phyloP scores from a whole-genome alignment of 2,888 invertebrate species.

The Troides helena region DNA sequence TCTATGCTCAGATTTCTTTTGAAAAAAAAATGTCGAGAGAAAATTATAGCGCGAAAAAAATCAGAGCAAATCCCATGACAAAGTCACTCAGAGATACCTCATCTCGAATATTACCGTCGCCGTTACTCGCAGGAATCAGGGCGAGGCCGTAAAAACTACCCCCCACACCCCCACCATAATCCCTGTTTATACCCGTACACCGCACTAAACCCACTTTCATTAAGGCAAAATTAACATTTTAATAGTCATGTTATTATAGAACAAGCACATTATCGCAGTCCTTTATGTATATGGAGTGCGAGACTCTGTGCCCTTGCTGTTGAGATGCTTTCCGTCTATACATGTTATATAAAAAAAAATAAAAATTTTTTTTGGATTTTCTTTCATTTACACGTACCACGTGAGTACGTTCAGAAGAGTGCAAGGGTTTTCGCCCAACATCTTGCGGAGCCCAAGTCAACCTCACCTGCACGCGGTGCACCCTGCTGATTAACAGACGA shows the following conservation, averaged over 20 bases:
- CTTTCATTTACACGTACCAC: too few relatives aligned
- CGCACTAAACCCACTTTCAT: slow-evolving; percentile 73
- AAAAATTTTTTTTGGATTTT: too few relatives aligned
- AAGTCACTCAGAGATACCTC: slow-evolving; percentile 33
- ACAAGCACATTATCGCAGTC: slow-evolving; percentile 56
- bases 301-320: slow-evolving; percentile 13
- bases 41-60: slow-evolving; percentile 11
- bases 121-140: slow-evolving; percentile 52
- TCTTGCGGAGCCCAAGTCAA: too few relatives aligned
- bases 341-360: background rate
- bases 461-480: too few relatives aligned
- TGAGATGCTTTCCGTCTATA: background rate
- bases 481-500: too few relatives aligned
- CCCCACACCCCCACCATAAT: slow-evolving; percentile 57
- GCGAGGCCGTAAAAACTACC: slow-evolving; percentile 66
- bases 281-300: slow-evolving; percentile 37
- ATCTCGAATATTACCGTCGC: slow-evolving; percentile 32
- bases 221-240: slow-evolving; percentile 77
- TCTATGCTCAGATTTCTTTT: too few relatives aligned
- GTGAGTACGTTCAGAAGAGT: too few relatives aligned
- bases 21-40: background rate
- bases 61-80: slow-evolving; percentile 25
- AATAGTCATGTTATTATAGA: slow-evolving; percentile 74
- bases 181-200: slow-evolving; percentile 65
- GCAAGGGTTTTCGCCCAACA: too few relatives aligned